Evolutionary conservation across 2,888 invertebrate genomes (phyloP), one percentile per base, ranked within the genome.

Genomic region (Itoplectis maculator): DNA sequence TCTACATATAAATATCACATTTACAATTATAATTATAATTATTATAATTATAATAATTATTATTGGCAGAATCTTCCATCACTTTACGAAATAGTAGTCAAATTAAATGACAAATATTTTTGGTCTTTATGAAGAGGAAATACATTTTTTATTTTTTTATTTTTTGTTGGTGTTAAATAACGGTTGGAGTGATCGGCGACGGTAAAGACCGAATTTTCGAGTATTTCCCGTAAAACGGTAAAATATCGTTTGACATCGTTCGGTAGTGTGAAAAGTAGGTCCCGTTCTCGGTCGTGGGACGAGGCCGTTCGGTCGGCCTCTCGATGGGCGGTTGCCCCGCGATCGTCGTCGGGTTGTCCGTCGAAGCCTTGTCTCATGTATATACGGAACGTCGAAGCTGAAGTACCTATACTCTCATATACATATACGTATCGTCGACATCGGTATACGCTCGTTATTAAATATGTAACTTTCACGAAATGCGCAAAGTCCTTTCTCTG

Each of bases 381-480:
- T 59, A 18, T 23, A 70, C 59, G 47, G 35, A 35, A 45, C 35
- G 56, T 59, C 56, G 54, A 66, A 56, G 40, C 29, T 29, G n/a
- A n/a, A n/a, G n/a, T n/a, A n/a, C n/a, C 29, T 74, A 35, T 20
- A 18, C 13, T 49, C 18, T 47, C 6, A 61, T 40, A 20, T 61
- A 40, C 37, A 73, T 29, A 29, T 29, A 15, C 23, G 11, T n/a
- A 13, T 49, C 69, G 68, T 51, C 49, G 35, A 54, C 54, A 11
- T 70, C 56, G 54, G 7, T 8, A 56, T 7, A 54, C 49, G 59
- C 54, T 29, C 59, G 47, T 78, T 74, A 66, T 76, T 66, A 70
- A 69, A 76, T 68, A 79, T 72, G 59, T 76, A 68, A 82, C 82
- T 79, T 82, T 79, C 82, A 70, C 82, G 78, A 82, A 75, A 82